phyloP scores from a whole-genome alignment of 2,113 vertebrate species.

The Ibidorhyncha struthersii region DNA sequence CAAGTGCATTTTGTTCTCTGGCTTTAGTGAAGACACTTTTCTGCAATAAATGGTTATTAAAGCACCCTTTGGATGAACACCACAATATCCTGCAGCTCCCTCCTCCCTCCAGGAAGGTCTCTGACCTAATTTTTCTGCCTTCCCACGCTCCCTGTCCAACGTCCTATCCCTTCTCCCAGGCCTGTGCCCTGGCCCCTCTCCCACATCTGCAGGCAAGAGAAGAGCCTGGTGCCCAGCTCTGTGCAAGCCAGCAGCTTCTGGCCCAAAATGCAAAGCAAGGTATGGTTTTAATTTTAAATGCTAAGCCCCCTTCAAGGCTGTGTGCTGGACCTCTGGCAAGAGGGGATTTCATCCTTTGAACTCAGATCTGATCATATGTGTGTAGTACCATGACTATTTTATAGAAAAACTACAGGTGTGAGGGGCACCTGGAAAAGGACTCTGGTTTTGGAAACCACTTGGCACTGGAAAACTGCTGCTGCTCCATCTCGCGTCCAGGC shows the following conservation, averaged over 20 bases:
- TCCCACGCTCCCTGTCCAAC: neutral
- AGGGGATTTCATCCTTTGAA: neutral
- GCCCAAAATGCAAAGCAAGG: neutral
- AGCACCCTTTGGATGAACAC: neutral
- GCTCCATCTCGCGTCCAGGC: neutral
- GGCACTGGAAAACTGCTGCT: neutral
- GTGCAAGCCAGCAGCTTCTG: neutral
- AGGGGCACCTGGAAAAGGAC: neutral
- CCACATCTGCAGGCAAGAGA: neutral
- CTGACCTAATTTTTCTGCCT: neutral
- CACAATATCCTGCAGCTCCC: neutral
- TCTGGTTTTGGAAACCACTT: neutral
- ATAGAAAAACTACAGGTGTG: neutral
- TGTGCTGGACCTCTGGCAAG: neutral
- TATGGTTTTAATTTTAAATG: neutral
- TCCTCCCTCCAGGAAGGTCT: neutral
- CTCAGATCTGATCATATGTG: neutral
- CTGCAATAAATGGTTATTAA: neutral
- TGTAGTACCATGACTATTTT: fast-evolving
- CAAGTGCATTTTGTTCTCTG: neutral
- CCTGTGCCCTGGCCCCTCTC: neutral
- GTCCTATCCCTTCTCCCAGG: neutral
- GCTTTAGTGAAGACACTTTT: neutral
- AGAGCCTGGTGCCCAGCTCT: neutral
- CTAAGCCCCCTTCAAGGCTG: neutral